Percentiles rank a stretch among this genome's conserved stretches.
Evolutionary conservation across 2,888 invertebrate species (phyloP).

Genomic region (Lissonota sp.): DNA sequence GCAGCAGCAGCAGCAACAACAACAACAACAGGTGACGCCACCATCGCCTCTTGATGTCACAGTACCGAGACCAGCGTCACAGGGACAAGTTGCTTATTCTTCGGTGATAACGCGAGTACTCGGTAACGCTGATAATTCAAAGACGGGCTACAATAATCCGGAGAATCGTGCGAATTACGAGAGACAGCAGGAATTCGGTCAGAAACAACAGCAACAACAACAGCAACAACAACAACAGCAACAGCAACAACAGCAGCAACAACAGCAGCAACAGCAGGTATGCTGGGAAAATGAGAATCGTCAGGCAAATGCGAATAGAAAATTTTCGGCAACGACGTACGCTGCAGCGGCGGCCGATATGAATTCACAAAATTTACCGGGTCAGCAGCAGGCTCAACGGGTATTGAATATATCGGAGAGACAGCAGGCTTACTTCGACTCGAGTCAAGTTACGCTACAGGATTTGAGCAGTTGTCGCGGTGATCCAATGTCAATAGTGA

Average conservation of each 20-base stretch:
- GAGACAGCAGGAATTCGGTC: constrained; percentile 81
- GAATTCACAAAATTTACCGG: constrained; percentile 84
- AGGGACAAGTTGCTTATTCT: constrained; percentile 90
- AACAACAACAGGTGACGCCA: constrained; percentile 85
- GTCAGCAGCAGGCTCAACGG: constrained; percentile 83
- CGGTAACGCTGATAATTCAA: constrained; percentile 86
- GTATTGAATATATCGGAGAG: constrained; percentile 85
- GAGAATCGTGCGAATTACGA: constrained; percentile 77
- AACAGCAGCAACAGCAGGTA: constrained; percentile 80
- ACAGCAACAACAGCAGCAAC: constrained; percentile 78
- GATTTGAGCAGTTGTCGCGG: constrained; percentile 90
- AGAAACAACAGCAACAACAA: constrained; percentile 76
- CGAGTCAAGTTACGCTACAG: constrained; percentile 87
- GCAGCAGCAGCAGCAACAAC: constrained; percentile 62
- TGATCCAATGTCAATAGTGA: constrained; percentile 91
- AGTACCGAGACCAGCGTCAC: constrained; percentile 87
- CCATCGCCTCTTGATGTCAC: constrained; percentile 90
- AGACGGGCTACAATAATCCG: constrained; percentile 72
- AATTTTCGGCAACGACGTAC: constrained; percentile 75
- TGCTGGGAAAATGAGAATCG: constrained; percentile 81
- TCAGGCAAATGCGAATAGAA: constrained; percentile 71
- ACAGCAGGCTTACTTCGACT: constrained; percentile 89
- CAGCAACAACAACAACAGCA: constrained; percentile 78
- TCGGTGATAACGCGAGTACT: constrained; percentile 92
- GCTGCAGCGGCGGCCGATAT: constrained; percentile 81